phyloP scores from a whole-genome alignment of 1,140 invertebrate genomes.

The Habropoda laboriosa region DNA sequence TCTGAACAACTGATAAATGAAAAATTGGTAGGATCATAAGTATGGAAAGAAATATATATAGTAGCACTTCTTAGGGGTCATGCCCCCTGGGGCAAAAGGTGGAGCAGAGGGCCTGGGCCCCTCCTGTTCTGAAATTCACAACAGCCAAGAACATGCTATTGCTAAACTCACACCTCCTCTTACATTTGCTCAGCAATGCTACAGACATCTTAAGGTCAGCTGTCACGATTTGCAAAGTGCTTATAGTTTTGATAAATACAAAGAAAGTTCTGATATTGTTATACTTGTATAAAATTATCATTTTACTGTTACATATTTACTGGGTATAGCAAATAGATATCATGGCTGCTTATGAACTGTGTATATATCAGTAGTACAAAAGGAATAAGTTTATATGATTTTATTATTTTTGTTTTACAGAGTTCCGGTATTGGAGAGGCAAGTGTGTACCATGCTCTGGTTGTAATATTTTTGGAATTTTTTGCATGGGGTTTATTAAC shows the following conservation, averaged over 20 bases:
- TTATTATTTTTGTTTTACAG: conserved; percentile 81
- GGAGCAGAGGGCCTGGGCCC: conserved; percentile 78
- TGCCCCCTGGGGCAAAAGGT: conserved; percentile 78
- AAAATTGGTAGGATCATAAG: conserved; percentile 46
- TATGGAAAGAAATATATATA: conserved; percentile 67
- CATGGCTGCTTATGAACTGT: conserved; percentile 45
- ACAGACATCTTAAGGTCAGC: conserved; percentile 80
- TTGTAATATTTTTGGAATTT: conserved; percentile 99
- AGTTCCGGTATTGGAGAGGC: conserved; percentile 95
- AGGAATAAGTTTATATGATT: conserved; percentile 13
- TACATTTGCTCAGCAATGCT: conserved; percentile 78
- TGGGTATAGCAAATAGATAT: conserved; percentile 49
- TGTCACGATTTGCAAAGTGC: conserved; percentile 50
- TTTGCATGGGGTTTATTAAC: conserved; percentile 99
- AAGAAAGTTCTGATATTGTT: conserved; percentile 9
- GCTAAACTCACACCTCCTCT: conserved; percentile 71
- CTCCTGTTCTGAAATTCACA: conserved; percentile 77
- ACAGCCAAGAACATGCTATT: conserved; percentile 72
- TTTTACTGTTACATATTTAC: conserved; percentile 25
- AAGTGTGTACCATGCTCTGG: conserved; percentile 97
- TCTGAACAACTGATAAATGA: conserved; percentile 51
- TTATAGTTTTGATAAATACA: conserved; percentile 42
- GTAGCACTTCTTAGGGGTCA: conserved; percentile 72
- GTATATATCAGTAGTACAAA: background rate
- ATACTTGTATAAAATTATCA: background rate